Evolutionary conservation across 2,888 invertebrate species (phyloP).

Genomic region (Amphimallon solstitiale): DNA sequence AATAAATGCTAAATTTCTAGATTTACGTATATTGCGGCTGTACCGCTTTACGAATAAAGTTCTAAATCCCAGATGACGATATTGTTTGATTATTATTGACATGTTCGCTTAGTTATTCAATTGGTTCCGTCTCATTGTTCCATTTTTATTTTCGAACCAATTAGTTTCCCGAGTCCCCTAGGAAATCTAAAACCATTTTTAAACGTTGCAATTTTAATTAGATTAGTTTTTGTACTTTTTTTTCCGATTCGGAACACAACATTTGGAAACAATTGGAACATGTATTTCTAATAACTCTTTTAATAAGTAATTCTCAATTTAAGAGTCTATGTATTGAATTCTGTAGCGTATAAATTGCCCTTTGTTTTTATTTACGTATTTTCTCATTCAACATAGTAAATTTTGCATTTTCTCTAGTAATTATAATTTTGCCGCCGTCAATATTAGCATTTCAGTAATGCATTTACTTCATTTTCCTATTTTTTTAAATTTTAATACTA

Average conservation of each 20-base stretch:
- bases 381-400: too few relatives aligned
- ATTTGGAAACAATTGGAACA: too few relatives aligned
- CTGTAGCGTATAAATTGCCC: too few relatives aligned
- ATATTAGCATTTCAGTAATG: too few relatives aligned
- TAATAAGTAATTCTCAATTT: too few relatives aligned
- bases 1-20: slow-evolving; percentile 2
- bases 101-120: neutral
- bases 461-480: too few relatives aligned
- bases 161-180: neutral
- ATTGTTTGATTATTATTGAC: neutral
- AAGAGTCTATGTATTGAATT: too few relatives aligned
- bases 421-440: too few relatives aligned
- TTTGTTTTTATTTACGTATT: too few relatives aligned
- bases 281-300: too few relatives aligned
- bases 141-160: slow-evolving; percentile 20
- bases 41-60: neutral
- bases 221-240: neutral
- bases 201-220: neutral
- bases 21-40: neutral
- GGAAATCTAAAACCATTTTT: slow-evolving; percentile 3
- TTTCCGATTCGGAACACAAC: neutral
- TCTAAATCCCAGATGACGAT: neutral
- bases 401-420: too few relatives aligned
- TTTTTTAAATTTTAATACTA: too few relatives aligned
- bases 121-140: neutral